Base-by-base conservation (phyloP, 2,888 invertebrate genomes). In the Drosophila subquinaria region DNA sequence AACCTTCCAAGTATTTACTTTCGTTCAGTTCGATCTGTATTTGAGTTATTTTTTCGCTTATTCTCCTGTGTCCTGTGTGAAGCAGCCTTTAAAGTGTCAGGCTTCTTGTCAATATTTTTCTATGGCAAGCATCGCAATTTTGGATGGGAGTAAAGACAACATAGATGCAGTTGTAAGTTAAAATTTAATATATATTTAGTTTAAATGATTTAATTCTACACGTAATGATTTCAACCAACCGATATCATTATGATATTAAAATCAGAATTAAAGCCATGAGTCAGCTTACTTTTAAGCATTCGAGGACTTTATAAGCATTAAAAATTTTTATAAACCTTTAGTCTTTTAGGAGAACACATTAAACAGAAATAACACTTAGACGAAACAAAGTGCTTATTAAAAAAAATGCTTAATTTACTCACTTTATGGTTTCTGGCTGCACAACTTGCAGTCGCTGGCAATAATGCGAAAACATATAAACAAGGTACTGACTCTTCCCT, bases 371-470 rank as follows among this genome's bases (percentile, higher is more conserved):
- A 57, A 63, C 63, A 62, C 65, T 45, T 51, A 72, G 61, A 60
- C 59, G 42, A 35, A 53, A 64, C 51, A 38, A 65, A 65, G n/a
- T 60, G 59, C 73, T 43, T 65, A 62, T 69, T n/a, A 56, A 70
- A 81, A 81, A 81, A 69, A 68, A 64, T 62, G 73, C 40, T 71
- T 55, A 73, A 71, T 69, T 67, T 69, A 36, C 30, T 23, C 36
- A 33, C 67, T 76, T 74, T 64, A 73, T 68, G 63, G 42, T 42
- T 57, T 52, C 27, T 30, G 20, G 17, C n/a, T 15, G 38, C 61
- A 82, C 88, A 84, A 86, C 84, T 83, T 82, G 83, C 77, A 85
- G 85, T 88, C 86, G 88, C 79, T 62, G 62, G 80, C 87, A 80
- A 87, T 88, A 80, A 80, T 72, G 38, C 20, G 48, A 43, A 20